phyloP scores from a whole-genome alignment of 2,888 invertebrate species.

The Cactoblastis cactorum region DNA sequence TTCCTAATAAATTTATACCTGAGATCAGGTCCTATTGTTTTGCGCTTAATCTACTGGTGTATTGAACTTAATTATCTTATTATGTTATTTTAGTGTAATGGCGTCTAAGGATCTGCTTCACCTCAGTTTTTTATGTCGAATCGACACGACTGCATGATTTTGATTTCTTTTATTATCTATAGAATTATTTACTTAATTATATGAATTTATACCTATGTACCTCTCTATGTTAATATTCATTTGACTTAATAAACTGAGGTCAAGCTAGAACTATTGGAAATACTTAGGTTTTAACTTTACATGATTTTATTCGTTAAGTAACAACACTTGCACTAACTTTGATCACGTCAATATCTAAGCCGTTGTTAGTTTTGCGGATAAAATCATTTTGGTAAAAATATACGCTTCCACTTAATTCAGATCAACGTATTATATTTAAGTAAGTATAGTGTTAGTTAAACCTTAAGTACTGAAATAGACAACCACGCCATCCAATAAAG shows the following conservation, averaged over 20 bases:
- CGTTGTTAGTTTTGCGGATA: slow-evolving; percentile 45
- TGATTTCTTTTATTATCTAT: slow-evolving; percentile 18
- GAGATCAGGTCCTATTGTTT: slow-evolving; percentile 44
- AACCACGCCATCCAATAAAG: slow-evolving; percentile 46
- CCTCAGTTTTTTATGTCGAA: slow-evolving; percentile 54
- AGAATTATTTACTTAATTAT: slow-evolving; percentile 13
- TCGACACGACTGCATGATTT: slow-evolving; percentile 34
- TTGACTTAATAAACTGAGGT: slow-evolving; percentile 54
- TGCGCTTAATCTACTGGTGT: slow-evolving; percentile 66
- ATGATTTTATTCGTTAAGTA: slow-evolving; percentile 43
- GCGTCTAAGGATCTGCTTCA: slow-evolving; percentile 39
- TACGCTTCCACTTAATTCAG: slow-evolving; percentile 76
- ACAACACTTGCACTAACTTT: slow-evolving; percentile 22
- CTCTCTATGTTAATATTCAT: slow-evolving; percentile 24
- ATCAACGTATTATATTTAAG: slow-evolving; percentile 76
- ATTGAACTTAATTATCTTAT: slow-evolving; percentile 26
- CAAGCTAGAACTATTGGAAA: slow-evolving; percentile 42
- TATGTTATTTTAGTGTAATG: slow-evolving; percentile 25
- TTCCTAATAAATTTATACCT: slow-evolving; percentile 66
- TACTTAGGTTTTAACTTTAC: slow-evolving; percentile 44
- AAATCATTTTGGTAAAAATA: slow-evolving; percentile 57
- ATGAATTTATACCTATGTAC: slow-evolving; percentile 23
- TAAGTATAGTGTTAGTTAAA: slow-evolving; percentile 60
- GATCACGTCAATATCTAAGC: slow-evolving; percentile 10
- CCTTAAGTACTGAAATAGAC: slow-evolving; percentile 71